These are phyloP conservation scores for Helicoverpa zea DNA, from an alignment of 1,140 invertebrate genomes.

Conservation along the genomic window DNA sequence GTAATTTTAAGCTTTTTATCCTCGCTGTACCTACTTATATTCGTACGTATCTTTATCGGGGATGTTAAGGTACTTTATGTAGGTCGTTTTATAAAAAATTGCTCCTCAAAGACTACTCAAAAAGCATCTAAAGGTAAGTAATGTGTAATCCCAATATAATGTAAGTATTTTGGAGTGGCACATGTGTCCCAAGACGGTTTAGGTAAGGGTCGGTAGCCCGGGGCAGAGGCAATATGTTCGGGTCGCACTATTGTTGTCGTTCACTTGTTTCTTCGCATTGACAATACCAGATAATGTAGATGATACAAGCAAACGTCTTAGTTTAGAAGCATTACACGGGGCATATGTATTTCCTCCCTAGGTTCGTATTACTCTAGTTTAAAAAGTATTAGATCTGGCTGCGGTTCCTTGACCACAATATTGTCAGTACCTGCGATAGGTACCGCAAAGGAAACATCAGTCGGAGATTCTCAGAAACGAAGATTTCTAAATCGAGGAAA, in stretches of 20 bases:
- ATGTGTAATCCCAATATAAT: conserved; percentile 32
- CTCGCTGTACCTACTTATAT: background rate
- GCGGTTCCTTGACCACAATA: no score
- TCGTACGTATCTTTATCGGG: background rate
- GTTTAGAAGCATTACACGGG: no score
- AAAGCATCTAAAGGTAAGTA: conserved; percentile 12
- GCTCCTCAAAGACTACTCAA: conserved; percentile 32
- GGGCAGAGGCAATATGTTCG: background rate
- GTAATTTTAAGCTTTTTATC: background rate
- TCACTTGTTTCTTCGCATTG: background rate
- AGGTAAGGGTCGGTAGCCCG: background rate
- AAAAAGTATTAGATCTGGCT: no score
- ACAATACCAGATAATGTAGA: background rate
- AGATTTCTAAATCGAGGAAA: no score
- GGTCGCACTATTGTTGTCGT: background rate
- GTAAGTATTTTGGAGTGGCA: conserved; percentile 35
- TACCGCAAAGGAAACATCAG: no score
- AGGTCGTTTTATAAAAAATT: background rate
- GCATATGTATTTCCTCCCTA: no score
- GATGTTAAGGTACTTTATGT: conserved; percentile 15
- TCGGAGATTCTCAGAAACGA: no score
- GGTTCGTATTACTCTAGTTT: no score
- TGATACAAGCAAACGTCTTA: no score
- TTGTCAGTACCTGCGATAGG: no score
- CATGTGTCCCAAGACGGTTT: conserved; percentile 19